A percentile compares a stretch with the other conserved stretches of the same genome.
Evolutionary conservation across 2,888 invertebrate species (phyloP).

Genomic region (Folsomia manolachei): DNA sequence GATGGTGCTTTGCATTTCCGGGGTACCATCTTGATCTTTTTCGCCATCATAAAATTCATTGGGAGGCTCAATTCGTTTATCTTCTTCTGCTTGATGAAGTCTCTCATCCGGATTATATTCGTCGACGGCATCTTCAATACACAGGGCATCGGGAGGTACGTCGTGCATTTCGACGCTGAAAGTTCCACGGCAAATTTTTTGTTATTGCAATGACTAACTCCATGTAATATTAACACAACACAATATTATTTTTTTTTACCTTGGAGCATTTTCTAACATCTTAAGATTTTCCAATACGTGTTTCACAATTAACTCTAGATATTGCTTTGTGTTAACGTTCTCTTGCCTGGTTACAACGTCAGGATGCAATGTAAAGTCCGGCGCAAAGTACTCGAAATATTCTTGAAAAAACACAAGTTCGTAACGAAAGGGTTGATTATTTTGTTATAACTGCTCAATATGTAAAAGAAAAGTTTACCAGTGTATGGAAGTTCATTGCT

Average conservation of each 20-base stretch:
- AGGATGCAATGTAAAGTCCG: conserved; percentile 93
- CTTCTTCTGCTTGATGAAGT: conserved; percentile 67
- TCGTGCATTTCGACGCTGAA: conserved; percentile 91
- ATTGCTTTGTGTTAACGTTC: conserved; percentile 93
- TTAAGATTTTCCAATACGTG: conserved; percentile 89
- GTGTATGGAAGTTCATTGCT: conserved; percentile 93
- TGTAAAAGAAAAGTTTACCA: conserved; percentile 52
- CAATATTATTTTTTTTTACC: conserved; percentile 39
- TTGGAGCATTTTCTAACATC: conserved; percentile 88
- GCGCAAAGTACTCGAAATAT: conserved; percentile 95
- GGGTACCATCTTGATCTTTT: conserved; percentile 70
- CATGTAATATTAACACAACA: no score
- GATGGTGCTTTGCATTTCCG: no score
- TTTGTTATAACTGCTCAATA: no score
- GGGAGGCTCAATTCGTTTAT: conserved; percentile 75
- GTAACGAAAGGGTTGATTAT: no score
- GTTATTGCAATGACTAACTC: background rate
- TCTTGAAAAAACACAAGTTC: conserved; percentile 61
- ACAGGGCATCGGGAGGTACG: conserved; percentile 78
- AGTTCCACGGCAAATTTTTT: no score
- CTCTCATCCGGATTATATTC: conserved; percentile 81
- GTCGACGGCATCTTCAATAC: conserved; percentile 68
- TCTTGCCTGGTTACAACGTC: conserved; percentile 82
- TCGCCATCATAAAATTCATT: conserved; percentile 90
- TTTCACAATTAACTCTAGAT: conserved; percentile 81